These are phyloP conservation scores for Octodon degus DNA, from an alignment of 2,113 vertebrate species.

Conservation along the genomic window DNA sequence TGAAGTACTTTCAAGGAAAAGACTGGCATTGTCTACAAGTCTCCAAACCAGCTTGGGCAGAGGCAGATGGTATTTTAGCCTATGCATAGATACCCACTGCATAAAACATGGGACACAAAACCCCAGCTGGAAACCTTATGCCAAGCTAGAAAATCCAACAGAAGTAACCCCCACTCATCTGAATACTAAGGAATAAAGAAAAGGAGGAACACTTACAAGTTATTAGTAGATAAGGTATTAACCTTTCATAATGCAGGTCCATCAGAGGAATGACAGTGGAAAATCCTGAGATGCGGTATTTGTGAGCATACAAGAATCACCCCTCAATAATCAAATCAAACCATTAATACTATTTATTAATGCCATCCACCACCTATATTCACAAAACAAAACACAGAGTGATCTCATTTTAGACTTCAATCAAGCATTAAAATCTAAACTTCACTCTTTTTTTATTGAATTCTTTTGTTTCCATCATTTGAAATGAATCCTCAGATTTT, in stretches of 20 bases:
- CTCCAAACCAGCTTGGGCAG: conserved; percentile 61
- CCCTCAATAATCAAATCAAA: not conserved
- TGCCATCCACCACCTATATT: not conserved
- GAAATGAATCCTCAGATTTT: not conserved
- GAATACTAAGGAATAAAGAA: not conserved
- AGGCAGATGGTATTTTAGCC: conserved; percentile 68
- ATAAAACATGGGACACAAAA: conserved; percentile 66
- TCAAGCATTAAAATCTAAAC: conserved; percentile 30
- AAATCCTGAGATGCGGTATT: rapidly evolving
- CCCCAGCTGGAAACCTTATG: not conserved
- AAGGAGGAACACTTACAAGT: not conserved
- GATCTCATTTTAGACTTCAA: not conserved
- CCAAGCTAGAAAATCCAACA: not conserved
- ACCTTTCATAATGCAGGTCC: not conserved
- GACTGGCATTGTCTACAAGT: conserved; percentile 65
- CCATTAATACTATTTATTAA: not conserved
- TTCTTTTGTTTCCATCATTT: not conserved
- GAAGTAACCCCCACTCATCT: not conserved
- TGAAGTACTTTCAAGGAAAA: conserved; percentile 74
- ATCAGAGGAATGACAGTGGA: not conserved
- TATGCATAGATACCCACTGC: conserved; percentile 36
- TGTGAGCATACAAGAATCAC: not conserved
- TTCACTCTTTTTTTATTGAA: not conserved
- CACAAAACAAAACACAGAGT: not conserved
- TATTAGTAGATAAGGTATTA: not conserved